A percentile compares a stretch with the other conserved stretches of the same genome.
These are phyloP conservation scores for Cottus gobio DNA, from an alignment of 2,113 vertebrate genomes.

Conservation along the genomic window DNA sequence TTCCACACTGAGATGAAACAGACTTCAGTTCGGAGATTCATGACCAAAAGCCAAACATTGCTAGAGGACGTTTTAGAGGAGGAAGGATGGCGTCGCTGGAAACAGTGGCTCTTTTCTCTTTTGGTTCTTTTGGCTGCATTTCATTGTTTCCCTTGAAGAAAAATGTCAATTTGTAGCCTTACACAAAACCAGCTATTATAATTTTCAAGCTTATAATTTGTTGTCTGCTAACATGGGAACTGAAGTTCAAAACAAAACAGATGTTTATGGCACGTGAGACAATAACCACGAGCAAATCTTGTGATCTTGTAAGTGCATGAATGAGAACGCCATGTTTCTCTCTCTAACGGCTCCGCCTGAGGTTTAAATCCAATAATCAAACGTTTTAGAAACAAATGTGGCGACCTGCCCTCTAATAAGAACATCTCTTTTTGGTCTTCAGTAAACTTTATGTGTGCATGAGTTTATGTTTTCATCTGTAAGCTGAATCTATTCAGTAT, in stretches of 20 bases:
- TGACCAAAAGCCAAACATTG: slow-evolving; percentile 56
- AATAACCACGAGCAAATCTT: slow-evolving; percentile 26
- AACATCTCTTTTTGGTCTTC: neutral
- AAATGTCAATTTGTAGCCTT: neutral
- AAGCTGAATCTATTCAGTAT: neutral
- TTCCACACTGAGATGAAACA: slow-evolving; percentile 59
- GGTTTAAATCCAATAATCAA: neutral
- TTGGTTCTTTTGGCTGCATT: slow-evolving; percentile 15
- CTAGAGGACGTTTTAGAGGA: slow-evolving; percentile 35
- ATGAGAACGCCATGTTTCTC: slow-evolving; percentile 1
- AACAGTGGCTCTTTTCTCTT: slow-evolving; percentile 31
- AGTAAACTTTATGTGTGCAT: neutral
- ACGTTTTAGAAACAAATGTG: neutral
- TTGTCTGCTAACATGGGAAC: neutral
- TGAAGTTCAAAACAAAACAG: slow-evolving; percentile 16
- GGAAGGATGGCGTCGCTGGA: slow-evolving; percentile 26
- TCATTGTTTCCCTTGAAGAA: slow-evolving; percentile 16
- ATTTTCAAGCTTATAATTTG: neutral
- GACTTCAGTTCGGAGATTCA: slow-evolving; percentile 40
- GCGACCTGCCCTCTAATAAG: neutral
- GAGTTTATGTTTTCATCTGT: neutral
- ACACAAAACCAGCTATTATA: neutral
- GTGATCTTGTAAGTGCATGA: neutral
- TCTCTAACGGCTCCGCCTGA: neutral
- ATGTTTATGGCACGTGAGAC: slow-evolving; percentile 10